Percentiles rank a stretch among this genome's conserved stretches.
phyloP scores from a whole-genome alignment of 1,140 invertebrate genomes.

The Atta texana region DNA sequence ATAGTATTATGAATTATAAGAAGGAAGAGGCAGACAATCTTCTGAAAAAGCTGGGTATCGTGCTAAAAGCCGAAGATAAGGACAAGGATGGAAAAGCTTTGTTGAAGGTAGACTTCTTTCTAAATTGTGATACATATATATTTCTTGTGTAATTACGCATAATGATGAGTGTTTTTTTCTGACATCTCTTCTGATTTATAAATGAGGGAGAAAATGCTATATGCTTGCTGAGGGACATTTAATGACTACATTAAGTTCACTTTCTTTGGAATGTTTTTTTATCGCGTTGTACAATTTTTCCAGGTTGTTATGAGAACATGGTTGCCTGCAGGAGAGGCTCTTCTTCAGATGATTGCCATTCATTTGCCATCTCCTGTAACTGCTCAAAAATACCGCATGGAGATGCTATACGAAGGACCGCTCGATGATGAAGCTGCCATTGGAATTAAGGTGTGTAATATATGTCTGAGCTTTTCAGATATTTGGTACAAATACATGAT shows the following conservation, averaged over 20 bases:
- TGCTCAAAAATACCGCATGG: constrained; percentile 99
- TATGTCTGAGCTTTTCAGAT: neutral
- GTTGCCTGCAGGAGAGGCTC: constrained; percentile 99
- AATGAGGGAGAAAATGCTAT: constrained; percentile 75
- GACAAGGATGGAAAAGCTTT: constrained; percentile 98
- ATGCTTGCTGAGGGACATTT: constrained; percentile 69
- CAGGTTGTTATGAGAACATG: constrained; percentile 99
- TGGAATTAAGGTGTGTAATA: constrained; percentile 90
- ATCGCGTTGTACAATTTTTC: constrained; percentile 48
- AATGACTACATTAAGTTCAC: neutral
- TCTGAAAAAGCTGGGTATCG: constrained; percentile 96
- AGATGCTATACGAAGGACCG: constrained; percentile 99
- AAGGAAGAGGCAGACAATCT: constrained; percentile 97
- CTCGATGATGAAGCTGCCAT: constrained; percentile 98
- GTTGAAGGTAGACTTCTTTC: constrained; percentile 88
- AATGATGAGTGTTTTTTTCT: constrained; percentile 84
- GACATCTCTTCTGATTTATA: constrained; percentile 84
- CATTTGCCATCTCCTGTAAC: constrained; percentile 99
- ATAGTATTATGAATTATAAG: constrained; percentile 99
- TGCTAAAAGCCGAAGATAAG: constrained; percentile 97
- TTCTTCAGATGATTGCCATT: constrained; percentile 99
- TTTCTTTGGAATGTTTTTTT: neutral
- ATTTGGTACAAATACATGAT: constrained; percentile 58
- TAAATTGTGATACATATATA: neutral
- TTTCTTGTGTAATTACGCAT: neutral